phyloP scores from a whole-genome alignment of 2,113 vertebrate species.

The Oreotragus oreotragus region DNA sequence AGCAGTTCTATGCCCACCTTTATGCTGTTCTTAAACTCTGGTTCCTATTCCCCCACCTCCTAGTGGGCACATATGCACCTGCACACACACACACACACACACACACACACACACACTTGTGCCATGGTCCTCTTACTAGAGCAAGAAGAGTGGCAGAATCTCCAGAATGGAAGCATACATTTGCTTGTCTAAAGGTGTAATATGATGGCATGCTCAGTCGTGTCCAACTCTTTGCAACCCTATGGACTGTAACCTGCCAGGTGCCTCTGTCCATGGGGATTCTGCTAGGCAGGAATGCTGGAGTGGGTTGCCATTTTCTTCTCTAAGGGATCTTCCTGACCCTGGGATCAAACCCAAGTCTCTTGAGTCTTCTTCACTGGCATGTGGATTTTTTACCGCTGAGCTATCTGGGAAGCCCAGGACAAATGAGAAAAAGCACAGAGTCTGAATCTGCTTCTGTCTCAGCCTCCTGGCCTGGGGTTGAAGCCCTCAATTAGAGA shows the following conservation, averaged over 20 bases:
- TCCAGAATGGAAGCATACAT: background rate
- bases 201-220: background rate
- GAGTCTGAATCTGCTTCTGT: background rate
- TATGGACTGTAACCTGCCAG: background rate
- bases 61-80: no score
- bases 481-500: background rate
- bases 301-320: background rate
- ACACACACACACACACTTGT: background rate
- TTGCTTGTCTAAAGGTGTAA: background rate
- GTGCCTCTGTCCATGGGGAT: background rate
- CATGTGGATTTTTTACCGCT: background rate
- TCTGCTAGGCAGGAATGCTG: background rate
- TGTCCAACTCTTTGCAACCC: background rate
- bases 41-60: background rate
- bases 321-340: background rate
- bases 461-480: background rate
- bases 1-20: background rate
- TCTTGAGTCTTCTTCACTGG: background rate
- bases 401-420: background rate
- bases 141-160: background rate
- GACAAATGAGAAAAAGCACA: background rate
- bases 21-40: background rate
- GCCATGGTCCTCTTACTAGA: background rate
- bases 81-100: rapidly evolving
- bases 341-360: background rate